Base-by-base conservation (phyloP, 2,888 invertebrate species). In the Protonemura montana region DNA sequence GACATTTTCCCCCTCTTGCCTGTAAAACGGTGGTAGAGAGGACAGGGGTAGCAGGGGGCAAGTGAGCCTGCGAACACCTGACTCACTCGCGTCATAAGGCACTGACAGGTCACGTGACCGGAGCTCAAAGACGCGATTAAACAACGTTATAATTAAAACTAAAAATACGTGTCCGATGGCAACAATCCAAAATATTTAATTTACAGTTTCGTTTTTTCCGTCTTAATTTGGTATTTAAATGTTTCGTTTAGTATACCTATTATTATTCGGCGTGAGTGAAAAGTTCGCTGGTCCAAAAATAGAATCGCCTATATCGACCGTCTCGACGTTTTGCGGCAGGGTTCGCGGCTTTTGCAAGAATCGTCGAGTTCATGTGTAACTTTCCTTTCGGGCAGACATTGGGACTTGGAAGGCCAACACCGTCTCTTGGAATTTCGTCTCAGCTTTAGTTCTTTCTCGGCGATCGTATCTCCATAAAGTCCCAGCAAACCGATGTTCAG, bases 201-300 rank as follows among this genome's bases (percentile, higher is more conserved):
- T 59, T 59, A 59, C 59, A 13, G 7, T 59, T 59, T 59, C 35
- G 35, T 35, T 59, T 59, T 59, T 59, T 59, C 59, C 21, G 2
- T 59, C 59, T 59, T 59, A 59, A 59, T 59, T 59, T 59, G 59
- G 59, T 59, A 59, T 59, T 59, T 59, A 59, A 59, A 59, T 59
- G 59, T 59, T 59, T 59, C 59, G 59, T 59, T 59, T 59, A 59
- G 59, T 59, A 59, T 13, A 13, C 41, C 59, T 59, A 59, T 59
- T 59, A 59, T 59, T 59, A 59, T 59, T 10, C 59, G 21, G 59
- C 59, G 59, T 21, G 21, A 59, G 59, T 21, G 59, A 59, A 59
- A 59, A 59, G 59, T 59, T 59, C 2, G 59, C 21, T 35, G 59
- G 59, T 10, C 59, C 59, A 16, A 21, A 59, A 59, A 59, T 59